Conservation (phyloP, 2,113 vertebrate genomes). For the Lichenostomus cassidix region DNA sequence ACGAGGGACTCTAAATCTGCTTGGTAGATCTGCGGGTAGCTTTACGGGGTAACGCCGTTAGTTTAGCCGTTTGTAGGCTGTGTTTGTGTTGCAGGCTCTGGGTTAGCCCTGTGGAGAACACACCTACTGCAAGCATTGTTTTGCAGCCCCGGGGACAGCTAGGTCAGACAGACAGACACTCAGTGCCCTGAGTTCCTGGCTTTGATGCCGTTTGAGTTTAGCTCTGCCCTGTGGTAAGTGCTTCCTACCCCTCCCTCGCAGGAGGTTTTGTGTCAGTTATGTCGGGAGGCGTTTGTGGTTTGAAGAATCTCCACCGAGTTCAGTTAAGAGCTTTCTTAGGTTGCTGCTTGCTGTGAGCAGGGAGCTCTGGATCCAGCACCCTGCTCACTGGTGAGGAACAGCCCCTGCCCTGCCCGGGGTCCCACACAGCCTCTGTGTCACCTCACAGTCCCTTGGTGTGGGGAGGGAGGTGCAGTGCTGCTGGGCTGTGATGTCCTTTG, state of each 20-base stretch:
- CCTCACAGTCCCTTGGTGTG: rapidly evolving
- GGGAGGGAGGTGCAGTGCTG: rapidly evolving
- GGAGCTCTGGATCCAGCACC: not conserved
- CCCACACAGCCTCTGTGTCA: rapidly evolving
- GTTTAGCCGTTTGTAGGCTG: not conserved
- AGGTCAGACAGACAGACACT: not conserved
- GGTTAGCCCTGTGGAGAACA: not conserved
- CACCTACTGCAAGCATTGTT: not conserved
- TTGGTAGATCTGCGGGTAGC: not conserved
- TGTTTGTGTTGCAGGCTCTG: not conserved
- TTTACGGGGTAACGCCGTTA: rapidly evolving
- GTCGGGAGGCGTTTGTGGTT: not conserved
- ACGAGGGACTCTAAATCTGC: rapidly evolving
- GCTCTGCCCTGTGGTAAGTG: not conserved
- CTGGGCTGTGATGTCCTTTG: rapidly evolving
- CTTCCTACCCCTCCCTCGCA: not conserved
- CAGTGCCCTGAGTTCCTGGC: not conserved
- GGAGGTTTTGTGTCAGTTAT: not conserved
- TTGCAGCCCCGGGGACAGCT: not conserved
- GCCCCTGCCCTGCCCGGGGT: not conserved
- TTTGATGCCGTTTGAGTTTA: not conserved
- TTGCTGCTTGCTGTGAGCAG: rapidly evolving
- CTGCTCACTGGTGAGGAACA: rapidly evolving
- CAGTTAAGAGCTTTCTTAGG: not conserved
- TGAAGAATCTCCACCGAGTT: not conserved